Base-by-base conservation (phyloP, 2,113 vertebrate genomes). In the Brachionichthys hirsutus region DNA sequence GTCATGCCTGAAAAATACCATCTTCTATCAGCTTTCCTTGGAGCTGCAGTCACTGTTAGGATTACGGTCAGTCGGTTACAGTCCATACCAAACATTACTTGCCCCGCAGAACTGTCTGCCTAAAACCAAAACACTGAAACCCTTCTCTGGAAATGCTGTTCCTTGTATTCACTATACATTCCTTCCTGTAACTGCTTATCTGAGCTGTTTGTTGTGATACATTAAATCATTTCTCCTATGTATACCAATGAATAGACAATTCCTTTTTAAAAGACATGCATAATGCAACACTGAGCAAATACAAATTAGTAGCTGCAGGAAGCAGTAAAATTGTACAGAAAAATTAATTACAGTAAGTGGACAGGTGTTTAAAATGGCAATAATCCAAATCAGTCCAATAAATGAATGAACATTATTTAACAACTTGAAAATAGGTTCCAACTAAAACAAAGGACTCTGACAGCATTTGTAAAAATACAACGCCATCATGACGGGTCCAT, bases 171-270 rank as follows among this genome's bases (percentile, higher is more conserved):
- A 44, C 30, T 22, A 1, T n/a, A 30, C 41, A 59, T 73, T 59
- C 44, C 51, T 58, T 34, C 13, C 24, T 15, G 30, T 18, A 10
- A 11, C 44, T 17, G 45, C 45, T 30, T 30, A 19, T 46, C 16
- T 19, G 10, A 18, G 45, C 47, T 15, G 14, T 40, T 12, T 71
- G 47, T 71, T 58, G 40, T 22, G 66, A 74, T 54, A 11, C 50
- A 70, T 49, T 3, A 15, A n/a, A 9, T 17, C 35, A 50, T 3
- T 47, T 54, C 64, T 22, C 67, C 19, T 56, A 44, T 50, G 46
- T 40, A 10, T 57, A 64, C 75, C 73, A 70, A 36, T 70, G 73
- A 73, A 79, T 73, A 83, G 52, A 58, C 73, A 65, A 62, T 83
- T 80, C 66, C 69, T 61, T 2, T 14, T 18, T 17, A 43, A 17